Percentiles rank a stretch among this genome's conserved stretches.
These are phyloP conservation scores for Panulirus ornatus DNA, from an alignment of 1,140 invertebrate genomes.

Conservation along the genomic window DNA sequence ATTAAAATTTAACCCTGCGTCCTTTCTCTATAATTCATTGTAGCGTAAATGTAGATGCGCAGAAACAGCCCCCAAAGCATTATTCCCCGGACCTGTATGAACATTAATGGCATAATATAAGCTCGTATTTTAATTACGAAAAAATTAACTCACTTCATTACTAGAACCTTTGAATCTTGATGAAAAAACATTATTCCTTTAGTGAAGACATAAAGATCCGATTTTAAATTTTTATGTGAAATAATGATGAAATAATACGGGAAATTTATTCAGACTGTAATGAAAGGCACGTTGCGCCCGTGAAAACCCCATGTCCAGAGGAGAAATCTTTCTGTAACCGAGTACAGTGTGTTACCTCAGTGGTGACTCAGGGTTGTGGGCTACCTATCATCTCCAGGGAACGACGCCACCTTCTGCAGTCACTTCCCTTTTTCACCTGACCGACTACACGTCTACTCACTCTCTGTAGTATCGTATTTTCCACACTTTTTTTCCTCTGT, in stretches of 20 bases:
- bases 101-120: slow-evolving; percentile 6
- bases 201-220: no score
- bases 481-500: neutral
- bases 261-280: no score
- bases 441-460: neutral
- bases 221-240: no score
- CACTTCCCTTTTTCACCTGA: neutral
- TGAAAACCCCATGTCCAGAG: no score
- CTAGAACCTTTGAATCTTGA: slow-evolving; percentile 26
- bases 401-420: neutral
- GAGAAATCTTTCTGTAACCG: no score
- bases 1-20: neutral
- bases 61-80: neutral
- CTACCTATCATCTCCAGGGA: no score
- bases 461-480: neutral
- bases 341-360: no score
- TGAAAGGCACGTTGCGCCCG: no score
- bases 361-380: no score
- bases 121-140: slow-evolving; percentile 25
- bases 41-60: slow-evolving; percentile 21
- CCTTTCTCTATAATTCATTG: slow-evolving; percentile 19
- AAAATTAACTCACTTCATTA: slow-evolving; percentile 37
- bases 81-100: slow-evolving; percentile 21
- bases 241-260: no score
- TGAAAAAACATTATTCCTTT: neutral